phyloP scores from a whole-genome alignment of 2,797 vertebrate genomes.

The Paratrypauchen microcephalus region DNA sequence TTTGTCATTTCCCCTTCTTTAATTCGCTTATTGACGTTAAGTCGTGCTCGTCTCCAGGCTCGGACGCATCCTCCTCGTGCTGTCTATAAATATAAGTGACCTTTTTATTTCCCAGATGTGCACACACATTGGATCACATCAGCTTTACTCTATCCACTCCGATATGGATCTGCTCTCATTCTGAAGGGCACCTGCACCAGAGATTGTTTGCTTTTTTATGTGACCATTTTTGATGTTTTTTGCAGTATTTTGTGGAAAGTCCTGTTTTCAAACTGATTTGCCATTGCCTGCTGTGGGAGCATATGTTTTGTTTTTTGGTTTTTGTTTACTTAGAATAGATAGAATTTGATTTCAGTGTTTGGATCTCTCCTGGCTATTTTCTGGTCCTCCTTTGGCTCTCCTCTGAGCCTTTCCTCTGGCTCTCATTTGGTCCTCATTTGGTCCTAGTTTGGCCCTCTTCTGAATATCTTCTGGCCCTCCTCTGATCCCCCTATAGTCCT shows the following conservation, averaged over 20 bases:
- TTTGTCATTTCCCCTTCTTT: slow-evolving; percentile 56
- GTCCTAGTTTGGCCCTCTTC: too few species aligned
- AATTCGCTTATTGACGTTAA: slow-evolving; percentile 35
- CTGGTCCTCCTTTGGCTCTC: too few species aligned
- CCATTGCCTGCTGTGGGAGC: too few species aligned
- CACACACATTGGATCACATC: slow-evolving; percentile 63
- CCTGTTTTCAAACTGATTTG: too few species aligned
- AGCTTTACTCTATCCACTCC: slow-evolving; percentile 57
- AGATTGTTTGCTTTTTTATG: slow-evolving; percentile 29
- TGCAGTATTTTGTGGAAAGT: background rate
- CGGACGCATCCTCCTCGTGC: slow-evolving; percentile 42
- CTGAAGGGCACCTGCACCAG: slow-evolving; percentile 32
- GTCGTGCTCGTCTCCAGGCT: slow-evolving; percentile 42
- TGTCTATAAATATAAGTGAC: slow-evolving; percentile 73
- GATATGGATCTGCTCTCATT: slow-evolving; percentile 53
- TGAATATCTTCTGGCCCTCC: too few species aligned
- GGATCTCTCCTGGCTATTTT: too few species aligned
- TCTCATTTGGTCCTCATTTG: too few species aligned
- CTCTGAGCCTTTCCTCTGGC: too few species aligned
- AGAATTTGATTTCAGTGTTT: too few species aligned
- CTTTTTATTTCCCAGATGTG: slow-evolving; percentile 74
- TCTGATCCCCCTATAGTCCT: too few species aligned
- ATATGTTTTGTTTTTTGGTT: too few species aligned
- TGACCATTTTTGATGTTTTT: background rate
- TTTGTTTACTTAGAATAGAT: too few species aligned